A percentile compares a stretch with the other conserved stretches of the same genome.
Conservation (phyloP, 2,888 invertebrate genomes). For the Epinotia ramella region DNA sequence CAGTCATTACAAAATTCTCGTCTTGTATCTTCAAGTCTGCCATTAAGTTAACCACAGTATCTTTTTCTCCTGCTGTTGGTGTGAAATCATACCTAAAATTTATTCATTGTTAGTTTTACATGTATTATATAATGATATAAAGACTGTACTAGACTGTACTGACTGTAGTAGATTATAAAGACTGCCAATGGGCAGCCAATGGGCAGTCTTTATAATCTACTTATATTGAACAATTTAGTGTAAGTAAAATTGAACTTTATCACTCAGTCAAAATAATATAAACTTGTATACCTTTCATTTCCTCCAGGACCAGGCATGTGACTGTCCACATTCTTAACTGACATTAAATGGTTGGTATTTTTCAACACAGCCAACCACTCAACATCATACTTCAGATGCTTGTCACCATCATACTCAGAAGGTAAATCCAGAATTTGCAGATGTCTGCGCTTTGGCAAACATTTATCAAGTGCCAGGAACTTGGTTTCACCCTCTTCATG, state of each 20-base stretch:
- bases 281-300: constrained; percentile 84
- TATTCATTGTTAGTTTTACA: constrained; percentile 34
- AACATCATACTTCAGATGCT: constrained; percentile 91
- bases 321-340: constrained; percentile 87
- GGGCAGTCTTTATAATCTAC: not conserved
- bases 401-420: constrained; percentile 80
- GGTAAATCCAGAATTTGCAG: constrained; percentile 92
- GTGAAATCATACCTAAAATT: constrained; percentile 88
- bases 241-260: constrained; percentile 2
- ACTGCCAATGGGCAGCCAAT: no score
- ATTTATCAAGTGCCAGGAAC: constrained; percentile 98
- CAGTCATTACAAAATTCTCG: constrained; percentile 91
- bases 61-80: constrained; percentile 91
- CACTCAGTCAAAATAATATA: no score
- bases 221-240: not conserved
- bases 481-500: constrained; percentile 88
- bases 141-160: no score
- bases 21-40: constrained; percentile 88
- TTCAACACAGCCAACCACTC: constrained; percentile 97
- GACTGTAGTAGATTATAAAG: no score
- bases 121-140: no score
- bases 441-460: constrained; percentile 94
- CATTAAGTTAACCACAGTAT: constrained; percentile 87
- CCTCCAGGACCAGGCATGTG: constrained; percentile 94
- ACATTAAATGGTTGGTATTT: constrained; percentile 94